phyloP scores from a whole-genome alignment of 2,888 invertebrate genomes.

The Caenorhabditis plicata region DNA sequence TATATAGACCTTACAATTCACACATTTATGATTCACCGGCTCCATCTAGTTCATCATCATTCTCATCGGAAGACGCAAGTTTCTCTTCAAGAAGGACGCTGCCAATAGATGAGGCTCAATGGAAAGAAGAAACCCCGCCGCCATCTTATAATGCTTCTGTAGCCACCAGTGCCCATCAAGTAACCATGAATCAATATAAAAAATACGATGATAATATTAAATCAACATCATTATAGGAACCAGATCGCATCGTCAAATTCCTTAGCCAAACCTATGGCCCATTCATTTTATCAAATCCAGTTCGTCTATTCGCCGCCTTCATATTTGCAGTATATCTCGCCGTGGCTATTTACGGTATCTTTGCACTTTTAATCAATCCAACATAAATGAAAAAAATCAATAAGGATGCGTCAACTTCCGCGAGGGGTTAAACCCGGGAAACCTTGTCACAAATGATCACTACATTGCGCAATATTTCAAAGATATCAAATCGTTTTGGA shows the following conservation, averaged over 20 bases:
- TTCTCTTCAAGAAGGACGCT: constrained; percentile 33
- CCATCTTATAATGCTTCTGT: no score
- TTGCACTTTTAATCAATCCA: neutral
- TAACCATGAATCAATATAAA: neutral
- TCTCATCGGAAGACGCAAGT: constrained; percentile 25
- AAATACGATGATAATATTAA: neutral
- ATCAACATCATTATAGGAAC: constrained; percentile 6
- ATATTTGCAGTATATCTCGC: constrained; percentile 47
- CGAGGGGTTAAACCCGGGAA: constrained; percentile 63
- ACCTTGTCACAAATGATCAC: constrained; percentile 62
- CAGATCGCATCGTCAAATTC: constrained; percentile 42
- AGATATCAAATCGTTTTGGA: constrained; percentile 62
- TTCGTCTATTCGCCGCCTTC: constrained; percentile 37
- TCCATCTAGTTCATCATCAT: constrained; percentile 14
- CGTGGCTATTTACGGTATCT: constrained; percentile 38
- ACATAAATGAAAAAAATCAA: neutral
- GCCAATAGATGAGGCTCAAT: constrained; percentile 11
- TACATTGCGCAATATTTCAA: constrained; percentile 62
- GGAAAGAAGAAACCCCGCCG: constrained; percentile 7
- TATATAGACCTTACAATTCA: neutral
- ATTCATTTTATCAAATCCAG: constrained; percentile 47
- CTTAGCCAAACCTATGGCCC: constrained; percentile 58
- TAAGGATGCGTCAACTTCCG: constrained; percentile 71
- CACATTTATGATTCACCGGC: constrained; percentile 4
- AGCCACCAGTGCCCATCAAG: constrained; percentile 1